Evolutionary conservation across 2,888 invertebrate genomes (phyloP), one percentile per base, ranked within the genome.

Genomic region (Sarcophaga rosellei): DNA sequence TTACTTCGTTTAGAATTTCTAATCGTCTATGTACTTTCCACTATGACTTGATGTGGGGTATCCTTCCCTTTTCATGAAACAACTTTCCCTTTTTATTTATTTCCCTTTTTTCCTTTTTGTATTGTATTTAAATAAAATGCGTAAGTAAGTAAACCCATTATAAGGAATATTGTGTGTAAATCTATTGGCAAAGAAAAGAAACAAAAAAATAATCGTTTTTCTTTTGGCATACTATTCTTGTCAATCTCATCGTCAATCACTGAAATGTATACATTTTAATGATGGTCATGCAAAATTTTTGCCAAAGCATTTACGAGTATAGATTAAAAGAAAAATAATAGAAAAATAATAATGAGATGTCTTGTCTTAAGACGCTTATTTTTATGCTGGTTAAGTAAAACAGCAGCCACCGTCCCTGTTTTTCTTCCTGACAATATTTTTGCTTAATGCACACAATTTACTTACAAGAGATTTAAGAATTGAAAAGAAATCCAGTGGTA

Each of bases 241-340:
- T 81, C 81, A 87, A 85, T 83, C 77, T 53, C 17, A 53, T 53
- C 53, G 75, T 78, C 87, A 65, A 87, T 89, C 91, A 91, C 84
- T 91, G 89, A 89, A 90, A 91, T 91, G 91, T 91, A 89, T 87
- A 89, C 88, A 88, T 91, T 91, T 91, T 91, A 91, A 91, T 92
- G 91, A 91, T 91, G 91, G 90, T 91, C 92, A 90, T 90, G 90
- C 89, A 53, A 53, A 53, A 53, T 53, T 90, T 87, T 83, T 66
- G 73, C 12, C 53, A 53, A 53, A 15, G 5, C 12, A 53, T 15
- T 15, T 47, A n/a, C n/a, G n/a, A n/a, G n/a, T n/a, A 47, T 47
- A 45, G 70, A 87, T 84, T 45, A 45, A 1, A 53, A 23, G 10
- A 17, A 73, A 68, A 68, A 68, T n/a, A 35, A 45, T 12, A 68